phyloP scores from a whole-genome alignment of 2,797 vertebrate genomes.

The Botia kubotai region DNA sequence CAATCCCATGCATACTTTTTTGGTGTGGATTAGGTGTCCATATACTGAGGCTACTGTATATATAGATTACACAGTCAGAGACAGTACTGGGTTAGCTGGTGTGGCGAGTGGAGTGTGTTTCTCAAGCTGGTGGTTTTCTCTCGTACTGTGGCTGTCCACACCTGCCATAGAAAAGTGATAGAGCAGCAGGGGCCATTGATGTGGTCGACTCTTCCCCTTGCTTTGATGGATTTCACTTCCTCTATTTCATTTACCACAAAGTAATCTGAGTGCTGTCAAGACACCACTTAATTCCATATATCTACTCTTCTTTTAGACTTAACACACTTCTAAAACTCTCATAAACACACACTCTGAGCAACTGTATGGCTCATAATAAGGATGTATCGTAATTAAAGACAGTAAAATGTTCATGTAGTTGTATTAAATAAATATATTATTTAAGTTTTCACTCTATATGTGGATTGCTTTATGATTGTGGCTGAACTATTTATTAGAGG shows the following conservation, averaged over 20 bases:
- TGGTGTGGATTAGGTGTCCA: background rate
- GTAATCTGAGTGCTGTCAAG: constrained; percentile 56
- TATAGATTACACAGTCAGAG: background rate
- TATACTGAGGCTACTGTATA: background rate
- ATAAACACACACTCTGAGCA: background rate
- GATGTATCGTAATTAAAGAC: constrained; percentile 45
- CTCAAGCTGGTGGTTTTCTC: constrained; percentile 35
- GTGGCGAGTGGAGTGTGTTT: constrained; percentile 23
- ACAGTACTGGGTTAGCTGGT: background rate
- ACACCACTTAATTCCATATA: constrained; percentile 57
- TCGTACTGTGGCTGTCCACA: constrained; percentile 48
- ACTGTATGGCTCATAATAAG: constrained; percentile 38
- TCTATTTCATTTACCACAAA: constrained; percentile 59
- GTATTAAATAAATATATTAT: constrained; percentile 39
- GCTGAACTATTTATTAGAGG: constrained; percentile 47
- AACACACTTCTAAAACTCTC: constrained; percentile 39
- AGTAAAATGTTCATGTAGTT: constrained; percentile 36
- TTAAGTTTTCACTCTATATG: constrained; percentile 18
- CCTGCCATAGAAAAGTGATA: constrained; percentile 50
- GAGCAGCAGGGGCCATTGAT: constrained; percentile 53
- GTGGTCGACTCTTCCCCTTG: constrained; percentile 52
- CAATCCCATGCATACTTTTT: background rate
- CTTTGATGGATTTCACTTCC: constrained; percentile 60
- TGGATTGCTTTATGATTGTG: constrained; percentile 18
- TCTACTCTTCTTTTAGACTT: constrained; percentile 59